phyloP scores from a whole-genome alignment of 2,113 vertebrate genomes.

The Herpailurus yagouaroundi region DNA sequence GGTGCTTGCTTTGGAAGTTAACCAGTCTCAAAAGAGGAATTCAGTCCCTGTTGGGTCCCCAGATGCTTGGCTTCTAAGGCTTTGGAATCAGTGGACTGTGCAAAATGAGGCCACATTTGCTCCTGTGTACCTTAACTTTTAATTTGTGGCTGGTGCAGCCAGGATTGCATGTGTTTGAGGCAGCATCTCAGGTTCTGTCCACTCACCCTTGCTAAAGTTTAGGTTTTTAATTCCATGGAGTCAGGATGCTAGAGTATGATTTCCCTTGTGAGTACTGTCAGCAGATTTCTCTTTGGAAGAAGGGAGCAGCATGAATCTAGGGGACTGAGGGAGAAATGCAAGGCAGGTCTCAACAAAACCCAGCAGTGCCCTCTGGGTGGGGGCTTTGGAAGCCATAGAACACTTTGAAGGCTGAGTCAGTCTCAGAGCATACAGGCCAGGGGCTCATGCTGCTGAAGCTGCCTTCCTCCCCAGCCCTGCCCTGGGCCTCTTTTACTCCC shows the following conservation, averaged over 20 bases:
- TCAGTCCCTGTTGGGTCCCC: neutral
- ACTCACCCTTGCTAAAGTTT: conserved; percentile 58
- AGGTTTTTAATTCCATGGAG: conserved; percentile 64
- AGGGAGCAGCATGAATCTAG: neutral
- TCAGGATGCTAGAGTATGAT: conserved; percentile 17
- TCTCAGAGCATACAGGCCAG: too few relatives aligned
- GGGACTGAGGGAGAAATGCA: neutral
- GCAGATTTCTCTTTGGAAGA: neutral
- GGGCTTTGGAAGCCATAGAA: neutral
- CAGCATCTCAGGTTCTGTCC: neutral
- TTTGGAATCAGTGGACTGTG: conserved; percentile 9
- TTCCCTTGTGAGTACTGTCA: neutral
- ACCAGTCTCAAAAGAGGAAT: neutral
- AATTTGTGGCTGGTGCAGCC: neutral
- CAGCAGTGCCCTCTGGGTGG: neutral
- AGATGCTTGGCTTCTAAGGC: neutral
- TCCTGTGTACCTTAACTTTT: conserved; percentile 4
- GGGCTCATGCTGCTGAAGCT: neutral
- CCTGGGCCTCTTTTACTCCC: neutral
- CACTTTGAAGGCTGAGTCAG: neutral
- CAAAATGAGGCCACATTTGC: conserved; percentile 38
- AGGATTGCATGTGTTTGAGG: conserved; percentile 5
- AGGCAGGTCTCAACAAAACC: neutral
- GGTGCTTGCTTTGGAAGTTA: neutral
- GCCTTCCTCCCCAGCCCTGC: rapidly evolving